phyloP scores from a whole-genome alignment of 2,888 invertebrate species.

The Caenorhabditis sp. region DNA sequence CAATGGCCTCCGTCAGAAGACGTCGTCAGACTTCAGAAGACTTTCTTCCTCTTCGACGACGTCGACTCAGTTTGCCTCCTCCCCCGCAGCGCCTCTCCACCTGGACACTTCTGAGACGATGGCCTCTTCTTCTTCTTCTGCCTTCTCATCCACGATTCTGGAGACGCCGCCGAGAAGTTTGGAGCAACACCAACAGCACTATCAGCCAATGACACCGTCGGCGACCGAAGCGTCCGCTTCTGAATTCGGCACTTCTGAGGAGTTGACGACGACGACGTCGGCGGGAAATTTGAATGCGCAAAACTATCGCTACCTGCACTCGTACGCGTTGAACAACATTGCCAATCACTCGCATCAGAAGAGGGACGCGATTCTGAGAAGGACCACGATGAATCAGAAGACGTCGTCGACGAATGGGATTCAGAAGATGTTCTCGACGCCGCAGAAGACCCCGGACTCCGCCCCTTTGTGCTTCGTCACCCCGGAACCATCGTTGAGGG shows the following conservation, averaged over 20 bases:
- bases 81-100: not conserved
- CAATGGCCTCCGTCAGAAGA: not conserved
- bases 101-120: slow-evolving; percentile 7
- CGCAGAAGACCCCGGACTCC: not conserved
- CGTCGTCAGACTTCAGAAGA: slow-evolving; percentile 10
- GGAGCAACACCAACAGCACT: not conserved
- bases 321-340: slow-evolving; percentile 54
- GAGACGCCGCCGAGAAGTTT: not conserved
- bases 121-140: not conserved
- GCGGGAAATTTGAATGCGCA: too few species aligned
- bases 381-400: slow-evolving; percentile 52
- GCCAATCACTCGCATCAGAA: slow-evolving; percentile 29
- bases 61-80: too few species aligned
- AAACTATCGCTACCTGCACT: slow-evolving; percentile 61
- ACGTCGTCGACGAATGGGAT: slow-evolving; percentile 14
- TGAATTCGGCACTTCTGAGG: slow-evolving; percentile 36
- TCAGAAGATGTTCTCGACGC: not conserved
- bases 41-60: not conserved
- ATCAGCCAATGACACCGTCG: slow-evolving; percentile 55
- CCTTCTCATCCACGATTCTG: not conserved
- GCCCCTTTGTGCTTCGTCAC: slow-evolving; percentile 45
- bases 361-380: slow-evolving; percentile 51
- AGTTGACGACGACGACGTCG: too few species aligned
- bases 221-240: slow-evolving; percentile 44
- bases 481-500: slow-evolving; percentile 45